Base-by-base conservation (phyloP, 2,797 vertebrate genomes). In the Buceros bicornis region DNA sequence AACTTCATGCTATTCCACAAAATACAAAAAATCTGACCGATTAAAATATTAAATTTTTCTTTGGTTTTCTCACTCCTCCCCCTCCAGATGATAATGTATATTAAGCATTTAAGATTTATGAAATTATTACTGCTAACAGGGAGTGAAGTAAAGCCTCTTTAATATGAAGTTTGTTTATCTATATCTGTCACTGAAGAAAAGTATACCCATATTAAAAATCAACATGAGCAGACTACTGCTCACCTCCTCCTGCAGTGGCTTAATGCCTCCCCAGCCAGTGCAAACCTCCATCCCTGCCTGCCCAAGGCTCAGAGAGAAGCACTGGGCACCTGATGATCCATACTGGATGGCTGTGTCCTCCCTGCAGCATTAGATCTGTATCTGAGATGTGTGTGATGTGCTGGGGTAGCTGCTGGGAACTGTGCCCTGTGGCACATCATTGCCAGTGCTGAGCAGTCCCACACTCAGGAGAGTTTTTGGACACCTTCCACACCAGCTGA, bases 401-500 rank as follows among this genome's bases (percentile, higher is more conserved):
- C 60, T 48, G 48, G 29, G 21, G 15, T 90, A 67, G 47, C 29
- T 90, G 26, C 58, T 87, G 77, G 83, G 73, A 95, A 60, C 35
- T 2, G 1, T 71, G 48, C 26, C 87, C 45, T 51, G n/a, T 31
- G 26, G n/a, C 43, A 40, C 69, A 58, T 64, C 16, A 15, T 21
- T 82, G 53, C 18, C 47, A 82, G 15, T 2, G 0, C 1, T 87
- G 53, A 79, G 33, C 62, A 28, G 5, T 71, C 20, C 24, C 67
- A 82, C 16, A 20, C 14, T 82, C 37, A 65, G 16, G 13, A 62
- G 37, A 33, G 29, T 5, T 82, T 87, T 82, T 84, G 74, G 74
- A 90, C n/a, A 51, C 10, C 26, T 86, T 96, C 92, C 87, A 90
- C n/a, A 18, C 13, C 58, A 80, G 81, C 29, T 83, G 57, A 57